phyloP scores from a whole-genome alignment of 2,113 vertebrate genomes.

The Eira barbara region DNA sequence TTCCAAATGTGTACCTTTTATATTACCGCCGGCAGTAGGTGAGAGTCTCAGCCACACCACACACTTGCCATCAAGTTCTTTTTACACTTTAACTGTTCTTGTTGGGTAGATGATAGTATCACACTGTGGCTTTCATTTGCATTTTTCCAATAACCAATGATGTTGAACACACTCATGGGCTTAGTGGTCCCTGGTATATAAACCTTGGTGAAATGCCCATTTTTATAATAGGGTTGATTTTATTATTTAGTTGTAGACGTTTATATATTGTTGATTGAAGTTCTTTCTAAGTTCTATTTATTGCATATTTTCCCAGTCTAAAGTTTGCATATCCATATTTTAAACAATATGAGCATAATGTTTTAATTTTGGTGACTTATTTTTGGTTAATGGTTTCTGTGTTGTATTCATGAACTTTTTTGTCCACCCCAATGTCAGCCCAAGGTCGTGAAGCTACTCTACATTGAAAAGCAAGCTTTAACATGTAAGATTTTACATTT shows the following conservation, averaged over 20 bases:
- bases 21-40: not conserved
- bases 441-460: not conserved
- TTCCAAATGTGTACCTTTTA: not conserved
- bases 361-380: not conserved
- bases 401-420: not conserved
- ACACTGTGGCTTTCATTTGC: not conserved
- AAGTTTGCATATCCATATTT: not conserved
- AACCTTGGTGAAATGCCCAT: not conserved
- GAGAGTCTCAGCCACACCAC: not conserved
- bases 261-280: not conserved
- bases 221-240: not conserved
- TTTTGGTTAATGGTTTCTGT: not conserved
- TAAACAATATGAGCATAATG: not conserved
- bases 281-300: not conserved
- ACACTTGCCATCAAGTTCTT: not conserved
- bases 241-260: not conserved
- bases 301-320: not conserved
- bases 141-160: not conserved
- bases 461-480: not conserved
- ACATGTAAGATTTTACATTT: not conserved
- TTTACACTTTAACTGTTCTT: not conserved
- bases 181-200: not conserved
- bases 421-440: not conserved
- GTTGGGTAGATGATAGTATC: not conserved
- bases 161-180: not conserved